These are phyloP conservation scores for Pinna nobilis DNA, from an alignment of 1,140 invertebrate genomes.

Conservation along the genomic window DNA sequence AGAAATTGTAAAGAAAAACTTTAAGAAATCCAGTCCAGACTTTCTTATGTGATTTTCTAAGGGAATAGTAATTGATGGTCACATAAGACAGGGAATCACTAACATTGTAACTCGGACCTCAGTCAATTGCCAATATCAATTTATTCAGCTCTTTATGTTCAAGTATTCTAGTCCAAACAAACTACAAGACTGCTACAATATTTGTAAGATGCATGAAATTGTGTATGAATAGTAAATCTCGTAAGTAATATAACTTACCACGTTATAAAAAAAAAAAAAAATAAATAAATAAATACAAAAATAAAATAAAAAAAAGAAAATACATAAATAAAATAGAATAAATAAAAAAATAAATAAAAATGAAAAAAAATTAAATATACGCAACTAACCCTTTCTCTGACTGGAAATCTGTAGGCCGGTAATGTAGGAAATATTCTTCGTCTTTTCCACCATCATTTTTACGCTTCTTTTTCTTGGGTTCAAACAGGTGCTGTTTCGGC, in stretches of 20 bases:
- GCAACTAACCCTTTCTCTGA: constrained; percentile 88
- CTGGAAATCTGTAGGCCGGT: constrained; percentile 88
- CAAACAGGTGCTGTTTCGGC: neutral
- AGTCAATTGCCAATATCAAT: too few relatives aligned
- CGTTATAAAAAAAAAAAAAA: too few relatives aligned
- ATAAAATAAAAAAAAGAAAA: neutral
- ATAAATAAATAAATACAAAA: neutral
- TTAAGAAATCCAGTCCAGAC: neutral
- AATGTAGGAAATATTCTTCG: constrained; percentile 90
- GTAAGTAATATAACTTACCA: too few relatives aligned
- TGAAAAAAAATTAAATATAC: neutral
- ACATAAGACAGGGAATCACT: too few relatives aligned
- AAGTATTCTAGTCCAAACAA: too few relatives aligned
- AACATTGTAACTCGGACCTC: too few relatives aligned
- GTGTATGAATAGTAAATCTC: too few relatives aligned
- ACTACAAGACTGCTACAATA: too few relatives aligned
- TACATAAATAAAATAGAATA: neutral
- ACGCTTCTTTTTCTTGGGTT: constrained; percentile 43
- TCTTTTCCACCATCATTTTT: constrained; percentile 74
- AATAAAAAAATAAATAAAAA: neutral
- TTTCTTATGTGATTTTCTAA: neutral
- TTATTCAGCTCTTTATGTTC: too few relatives aligned
- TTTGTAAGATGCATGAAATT: too few relatives aligned
- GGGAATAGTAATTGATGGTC: neutral
- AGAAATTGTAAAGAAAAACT: too few relatives aligned